Evolutionary conservation across 2,797 vertebrate species (phyloP).

Genomic region (Molossus molossus): DNA sequence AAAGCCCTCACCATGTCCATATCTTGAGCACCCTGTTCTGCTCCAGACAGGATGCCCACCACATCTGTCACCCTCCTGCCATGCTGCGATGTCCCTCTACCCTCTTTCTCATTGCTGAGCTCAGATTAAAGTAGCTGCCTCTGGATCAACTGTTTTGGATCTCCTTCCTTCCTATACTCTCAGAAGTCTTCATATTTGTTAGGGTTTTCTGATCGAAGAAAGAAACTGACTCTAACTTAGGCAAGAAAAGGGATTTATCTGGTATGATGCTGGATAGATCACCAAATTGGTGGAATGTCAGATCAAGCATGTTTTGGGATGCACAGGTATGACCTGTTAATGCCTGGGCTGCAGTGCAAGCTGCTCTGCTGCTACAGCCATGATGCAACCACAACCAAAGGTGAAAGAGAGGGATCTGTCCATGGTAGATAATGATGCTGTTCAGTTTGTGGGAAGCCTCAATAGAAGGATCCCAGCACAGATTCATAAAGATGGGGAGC

Average conservation of each 20-base stretch:
- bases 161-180: background rate
- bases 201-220: background rate
- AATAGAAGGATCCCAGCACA: background rate
- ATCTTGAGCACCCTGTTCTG: background rate
- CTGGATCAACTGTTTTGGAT: background rate
- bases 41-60: background rate
- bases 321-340: background rate
- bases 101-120: background rate
- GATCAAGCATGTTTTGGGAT: background rate
- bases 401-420: background rate
- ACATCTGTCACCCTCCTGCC: background rate
- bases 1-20: background rate
- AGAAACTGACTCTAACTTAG: slow-evolving; percentile 17
- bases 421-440: background rate
- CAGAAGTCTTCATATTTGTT: background rate
- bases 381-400: background rate
- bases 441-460: background rate
- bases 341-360: background rate
- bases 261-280: background rate
- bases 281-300: background rate
- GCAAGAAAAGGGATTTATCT: slow-evolving; percentile 8
- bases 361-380: background rate
- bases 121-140: background rate
- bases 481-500: background rate
- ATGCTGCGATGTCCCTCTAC: no score